phyloP scores from a whole-genome alignment of 1,140 invertebrate genomes.

The Trichonephila clavipes region DNA sequence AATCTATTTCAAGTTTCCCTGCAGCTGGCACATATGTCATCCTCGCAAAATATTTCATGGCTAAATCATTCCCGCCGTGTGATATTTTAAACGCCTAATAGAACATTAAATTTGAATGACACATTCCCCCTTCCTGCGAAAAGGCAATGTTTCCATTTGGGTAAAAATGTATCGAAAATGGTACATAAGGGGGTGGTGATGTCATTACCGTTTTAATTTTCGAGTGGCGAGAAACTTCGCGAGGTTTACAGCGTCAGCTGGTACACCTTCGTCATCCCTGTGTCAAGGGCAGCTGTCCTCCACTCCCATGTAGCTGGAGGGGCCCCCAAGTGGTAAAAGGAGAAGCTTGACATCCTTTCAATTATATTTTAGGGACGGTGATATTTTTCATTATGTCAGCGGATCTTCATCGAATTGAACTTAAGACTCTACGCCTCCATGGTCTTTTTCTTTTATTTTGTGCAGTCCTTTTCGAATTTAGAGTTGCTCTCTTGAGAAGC shows the following conservation, averaged over 20 bases:
- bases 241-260: conserved; percentile 32
- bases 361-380: conserved; percentile 58
- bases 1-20: neutral
- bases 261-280: conserved; percentile 37
- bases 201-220: conserved; percentile 66
- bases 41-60: neutral
- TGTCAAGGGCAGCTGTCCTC: conserved; percentile 64
- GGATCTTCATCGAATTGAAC: conserved; percentile 25
- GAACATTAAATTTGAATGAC: conserved; percentile 49
- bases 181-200: conserved; percentile 26
- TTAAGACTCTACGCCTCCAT: neutral
- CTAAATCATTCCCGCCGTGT: neutral
- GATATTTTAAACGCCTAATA: conserved; percentile 42
- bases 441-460: neutral
- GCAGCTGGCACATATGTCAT: conserved; percentile 9
- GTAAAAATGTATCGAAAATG: neutral
- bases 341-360: conserved; percentile 68
- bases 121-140: conserved; percentile 1
- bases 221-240: neutral
- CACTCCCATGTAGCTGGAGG: neutral
- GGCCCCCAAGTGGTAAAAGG: conserved; percentile 34
- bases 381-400: conserved; percentile 71
- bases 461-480: neutral
- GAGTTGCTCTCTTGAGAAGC: neutral
- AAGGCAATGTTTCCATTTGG: conserved; percentile 1